A percentile compares a stretch with the other conserved stretches of the same genome.
Conservation (phyloP, 2,113 vertebrate species). For the Potamarius usumacintae region DNA sequence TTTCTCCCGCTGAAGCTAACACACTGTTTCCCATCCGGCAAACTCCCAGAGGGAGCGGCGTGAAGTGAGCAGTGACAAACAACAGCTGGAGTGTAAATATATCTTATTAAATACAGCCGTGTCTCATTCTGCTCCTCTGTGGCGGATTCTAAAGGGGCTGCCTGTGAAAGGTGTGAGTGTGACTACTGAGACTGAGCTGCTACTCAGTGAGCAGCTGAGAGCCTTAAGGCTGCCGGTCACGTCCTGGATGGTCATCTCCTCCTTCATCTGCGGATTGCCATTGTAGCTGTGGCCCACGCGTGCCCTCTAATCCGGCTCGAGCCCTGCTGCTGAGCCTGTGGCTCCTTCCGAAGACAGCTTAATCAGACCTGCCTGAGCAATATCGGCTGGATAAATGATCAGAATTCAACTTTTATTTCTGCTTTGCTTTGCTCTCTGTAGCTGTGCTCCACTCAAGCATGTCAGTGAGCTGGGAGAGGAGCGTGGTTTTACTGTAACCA, state of each 20-base stretch:
- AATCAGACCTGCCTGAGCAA: slow-evolving; percentile 50
- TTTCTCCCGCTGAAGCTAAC: not conserved
- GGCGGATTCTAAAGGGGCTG: not conserved
- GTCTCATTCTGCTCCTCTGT: slow-evolving; percentile 28
- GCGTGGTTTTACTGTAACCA: not conserved
- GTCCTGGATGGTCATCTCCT: slow-evolving; percentile 37
- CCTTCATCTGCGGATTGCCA: slow-evolving; percentile 43
- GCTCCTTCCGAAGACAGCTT: slow-evolving; percentile 49
- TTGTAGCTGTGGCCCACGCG: slow-evolving; percentile 34
- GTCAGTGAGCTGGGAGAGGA: not conserved
- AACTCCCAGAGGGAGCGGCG: slow-evolving; percentile 21
- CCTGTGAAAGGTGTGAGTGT: slow-evolving; percentile 3
- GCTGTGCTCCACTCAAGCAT: not conserved
- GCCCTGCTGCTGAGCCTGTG: slow-evolving; percentile 53
- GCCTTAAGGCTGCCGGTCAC: slow-evolving; percentile 45
- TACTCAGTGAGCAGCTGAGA: slow-evolving; percentile 10
- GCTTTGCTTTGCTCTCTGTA: slow-evolving; percentile 32
- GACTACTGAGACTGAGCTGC: slow-evolving; percentile 20
- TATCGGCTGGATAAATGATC: slow-evolving; percentile 55
- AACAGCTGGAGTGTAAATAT: slow-evolving; percentile 54
- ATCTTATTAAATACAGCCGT: slow-evolving; percentile 52
- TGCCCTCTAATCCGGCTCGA: slow-evolving; percentile 54
- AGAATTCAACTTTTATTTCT: slow-evolving; percentile 50
- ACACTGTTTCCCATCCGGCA: slow-evolving; percentile 31
- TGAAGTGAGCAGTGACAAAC: slow-evolving; percentile 51